A percentile compares a stretch with the other conserved stretches of the same genome.
Evolutionary conservation across 2,888 invertebrate genomes (phyloP).

Genomic region (Dioctria linearis): DNA sequence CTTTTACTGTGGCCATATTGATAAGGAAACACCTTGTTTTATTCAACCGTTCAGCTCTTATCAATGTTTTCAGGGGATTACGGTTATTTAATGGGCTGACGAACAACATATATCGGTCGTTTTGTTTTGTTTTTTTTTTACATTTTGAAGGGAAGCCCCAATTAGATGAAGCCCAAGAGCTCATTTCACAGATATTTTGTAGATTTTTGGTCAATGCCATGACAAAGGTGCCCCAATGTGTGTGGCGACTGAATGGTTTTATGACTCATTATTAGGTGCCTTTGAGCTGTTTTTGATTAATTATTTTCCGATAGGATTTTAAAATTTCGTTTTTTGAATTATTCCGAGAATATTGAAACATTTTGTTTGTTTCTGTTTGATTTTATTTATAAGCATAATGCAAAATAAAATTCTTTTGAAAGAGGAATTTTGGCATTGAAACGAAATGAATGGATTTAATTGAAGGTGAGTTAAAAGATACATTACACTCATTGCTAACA

Average conservation of each 20-base stretch:
- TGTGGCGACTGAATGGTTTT: constrained; percentile 55
- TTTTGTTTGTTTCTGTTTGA: too few relatives aligned
- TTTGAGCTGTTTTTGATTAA: constrained; percentile 55
- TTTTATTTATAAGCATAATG: too few relatives aligned
- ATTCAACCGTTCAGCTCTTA: constrained; percentile 9
- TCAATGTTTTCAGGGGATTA: constrained; percentile 31
- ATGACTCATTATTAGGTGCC: constrained; percentile 53
- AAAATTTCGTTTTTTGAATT: too few relatives aligned
- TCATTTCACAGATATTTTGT: constrained; percentile 22
- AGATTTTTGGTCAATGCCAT: constrained; percentile 25
- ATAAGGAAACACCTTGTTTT: constrained; percentile 54
- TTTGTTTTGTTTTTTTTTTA: not conserved
- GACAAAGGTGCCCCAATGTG: constrained; percentile 46
- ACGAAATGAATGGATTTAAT: too few relatives aligned
- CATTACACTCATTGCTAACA: too few relatives aligned
- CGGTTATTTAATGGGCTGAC: constrained; percentile 41
- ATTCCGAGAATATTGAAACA: too few relatives aligned
- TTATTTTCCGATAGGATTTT: constrained; percentile 47
- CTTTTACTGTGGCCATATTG: constrained; percentile 38
- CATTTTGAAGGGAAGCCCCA: constrained; percentile 8
- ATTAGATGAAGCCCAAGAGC: constrained; percentile 9
- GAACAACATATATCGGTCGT: not conserved
- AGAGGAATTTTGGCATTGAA: too few relatives aligned
- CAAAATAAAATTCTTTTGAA: too few relatives aligned
- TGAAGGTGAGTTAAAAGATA: too few relatives aligned